Base-by-base conservation (phyloP, 2,888 invertebrate species). In the Eristalinus aeneus region DNA sequence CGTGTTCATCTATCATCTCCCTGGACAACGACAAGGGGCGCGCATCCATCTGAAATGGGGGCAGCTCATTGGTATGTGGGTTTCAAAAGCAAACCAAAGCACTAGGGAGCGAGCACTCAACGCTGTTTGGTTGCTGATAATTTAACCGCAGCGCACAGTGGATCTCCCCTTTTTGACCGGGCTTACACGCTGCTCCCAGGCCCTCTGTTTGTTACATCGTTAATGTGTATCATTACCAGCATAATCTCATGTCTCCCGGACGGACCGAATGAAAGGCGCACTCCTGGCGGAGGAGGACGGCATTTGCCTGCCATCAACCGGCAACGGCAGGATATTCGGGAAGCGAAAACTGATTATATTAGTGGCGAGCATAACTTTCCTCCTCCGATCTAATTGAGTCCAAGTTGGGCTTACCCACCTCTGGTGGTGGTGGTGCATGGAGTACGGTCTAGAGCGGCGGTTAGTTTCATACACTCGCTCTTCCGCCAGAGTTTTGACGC, bases 221-320 rank as follows among this genome's bases (percentile, higher is more conserved):
- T 81, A 86, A 81, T 81, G 77, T 86, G 85, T 81, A 86, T 86
- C 86, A 86, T 86, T 81, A 86, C 86, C 81, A 86, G 80, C 68
- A 86, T 86, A 80, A 86, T 86, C 86, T 74, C 73, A 69, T 68
- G 16, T 73, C 71, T 36, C 54, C 22, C 12, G 16, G 39, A n/a
- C 60, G 58, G 54, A 36, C 23, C 31, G 34, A 63, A 74, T 65
- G 65, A 68, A 74, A 54, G 68, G 34, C 36, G 36, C 54, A 56
- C 68, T 60, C 63, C 46, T 54, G 32, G 58, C 11, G 32, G 46
- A 5, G 32, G 56, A 27, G 27, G 27, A n/a, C 20, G 20, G 56
- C 27, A 39, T 16, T 34, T 16, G 46, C 0, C 20, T 10, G 36
- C 20, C 71, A 72, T 23, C 22, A 54, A 56, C 56, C 16, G 53